A percentile compares a stretch with the other conserved stretches of the same genome.
phyloP scores from a whole-genome alignment of 2,797 vertebrate species.

The Cottoperca gobio region DNA sequence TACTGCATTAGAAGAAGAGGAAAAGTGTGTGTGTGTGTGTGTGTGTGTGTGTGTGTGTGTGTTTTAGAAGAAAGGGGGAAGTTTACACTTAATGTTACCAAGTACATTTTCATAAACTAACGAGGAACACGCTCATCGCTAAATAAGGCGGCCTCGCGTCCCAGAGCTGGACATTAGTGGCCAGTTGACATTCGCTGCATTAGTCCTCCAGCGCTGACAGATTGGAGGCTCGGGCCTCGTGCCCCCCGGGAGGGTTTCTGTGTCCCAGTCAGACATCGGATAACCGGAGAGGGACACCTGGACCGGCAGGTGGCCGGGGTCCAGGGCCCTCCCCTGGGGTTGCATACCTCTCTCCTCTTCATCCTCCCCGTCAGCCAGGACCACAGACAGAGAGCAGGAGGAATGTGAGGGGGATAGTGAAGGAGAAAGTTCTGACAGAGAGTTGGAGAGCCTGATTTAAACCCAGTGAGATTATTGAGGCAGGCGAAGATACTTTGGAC shows the following conservation, averaged over 20 bases:
- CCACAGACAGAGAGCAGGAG: constrained; percentile 57
- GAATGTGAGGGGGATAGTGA: constrained; percentile 60
- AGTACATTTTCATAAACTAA: constrained; percentile 48
- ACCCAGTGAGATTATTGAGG: constrained; percentile 16
- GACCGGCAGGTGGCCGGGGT: constrained; percentile 79
- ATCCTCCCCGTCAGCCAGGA: constrained; percentile 65
- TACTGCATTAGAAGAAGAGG: constrained; percentile 13
- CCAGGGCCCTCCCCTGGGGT: constrained; percentile 70
- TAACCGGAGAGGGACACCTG: constrained; percentile 79
- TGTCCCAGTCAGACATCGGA: constrained; percentile 73
- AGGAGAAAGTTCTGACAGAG: constrained; percentile 65
- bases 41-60: not conserved
- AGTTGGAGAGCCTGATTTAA: constrained; percentile 59
- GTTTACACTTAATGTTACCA: constrained; percentile 34
- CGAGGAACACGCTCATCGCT: constrained; percentile 35
- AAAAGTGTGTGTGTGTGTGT: not conserved
- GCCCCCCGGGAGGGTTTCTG: constrained; percentile 61
- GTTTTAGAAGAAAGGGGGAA: not conserved
- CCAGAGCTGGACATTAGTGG: constrained; percentile 62
- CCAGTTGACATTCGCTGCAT: constrained; percentile 71
- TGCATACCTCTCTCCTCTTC: constrained; percentile 65
- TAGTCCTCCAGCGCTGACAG: constrained; percentile 69
- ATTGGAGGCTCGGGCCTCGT: constrained; percentile 57
- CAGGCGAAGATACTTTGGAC: not conserved
- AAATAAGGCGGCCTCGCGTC: constrained; percentile 68